These are phyloP conservation scores for Cataglyphis rosenhaueri DNA, from an alignment of 2,888 invertebrate species.

Conservation along the genomic window DNA sequence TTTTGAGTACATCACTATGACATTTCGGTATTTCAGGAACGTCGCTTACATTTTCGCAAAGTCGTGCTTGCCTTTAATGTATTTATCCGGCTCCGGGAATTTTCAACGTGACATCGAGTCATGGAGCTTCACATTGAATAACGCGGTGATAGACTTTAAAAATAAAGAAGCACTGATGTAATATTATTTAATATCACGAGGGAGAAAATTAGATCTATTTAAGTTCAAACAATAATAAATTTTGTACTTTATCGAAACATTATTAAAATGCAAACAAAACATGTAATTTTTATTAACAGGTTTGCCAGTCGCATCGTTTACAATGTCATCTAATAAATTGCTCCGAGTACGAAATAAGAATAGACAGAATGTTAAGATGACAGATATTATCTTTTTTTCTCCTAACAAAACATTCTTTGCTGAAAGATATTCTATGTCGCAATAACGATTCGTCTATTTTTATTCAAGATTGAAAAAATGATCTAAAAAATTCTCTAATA, in stretches of 20 bases:
- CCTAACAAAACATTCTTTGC: background rate
- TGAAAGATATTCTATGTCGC: background rate
- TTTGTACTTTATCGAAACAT: background rate
- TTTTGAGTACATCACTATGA: background rate
- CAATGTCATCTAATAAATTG: slow-evolving; percentile 13
- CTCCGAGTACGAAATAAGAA: background rate
- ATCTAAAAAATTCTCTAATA: background rate
- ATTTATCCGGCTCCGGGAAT: slow-evolving; percentile 20
- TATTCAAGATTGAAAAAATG: background rate
- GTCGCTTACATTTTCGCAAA: slow-evolving; percentile 20
- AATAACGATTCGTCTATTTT: background rate
- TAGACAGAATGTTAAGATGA: background rate
- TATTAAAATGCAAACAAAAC: slow-evolving; percentile 1
- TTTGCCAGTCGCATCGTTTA: background rate
- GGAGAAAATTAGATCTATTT: slow-evolving; percentile 10
- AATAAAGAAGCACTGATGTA: slow-evolving; percentile 7
- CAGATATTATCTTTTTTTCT: background rate
- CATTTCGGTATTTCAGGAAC: slow-evolving; percentile 1
- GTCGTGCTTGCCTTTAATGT: slow-evolving; percentile 28
- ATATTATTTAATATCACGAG: slow-evolving; percentile 9
- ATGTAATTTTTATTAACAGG: slow-evolving; percentile 31
- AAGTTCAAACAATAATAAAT: slow-evolving; percentile 25
- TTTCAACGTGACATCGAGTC: slow-evolving; percentile 28
- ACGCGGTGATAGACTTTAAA: slow-evolving; percentile 15
- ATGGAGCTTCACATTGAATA: slow-evolving; percentile 18